Base-by-base conservation (phyloP, 2,888 invertebrate species). In the Hydropsyche betteni region DNA sequence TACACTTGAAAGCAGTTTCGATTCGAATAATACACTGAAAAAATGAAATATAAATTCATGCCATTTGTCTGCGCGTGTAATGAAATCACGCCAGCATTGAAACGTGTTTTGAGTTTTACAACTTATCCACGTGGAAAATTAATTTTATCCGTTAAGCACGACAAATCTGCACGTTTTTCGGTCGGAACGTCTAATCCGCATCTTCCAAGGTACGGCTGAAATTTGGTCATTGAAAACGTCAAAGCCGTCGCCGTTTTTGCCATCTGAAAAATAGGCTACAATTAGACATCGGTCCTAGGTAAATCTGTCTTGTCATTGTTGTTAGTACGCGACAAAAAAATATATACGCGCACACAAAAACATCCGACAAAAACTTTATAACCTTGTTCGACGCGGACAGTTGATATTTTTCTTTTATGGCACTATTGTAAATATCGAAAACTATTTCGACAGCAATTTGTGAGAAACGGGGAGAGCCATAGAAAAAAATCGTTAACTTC, bases 251-350 rank as follows among this genome's bases (percentile, higher is more conserved):
- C 34, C n/a, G 24, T 36, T 64, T 58, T 14, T 58, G 61, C 61
- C 6, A 7, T 61, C 34, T 64, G 64, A 64, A 64, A 64, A 64
- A 64, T 64, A n/a, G 64, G 64, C 36, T 64, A 34, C 64, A 36
- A 64, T 64, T 64, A 64, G 36, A 64, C 36, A 64, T n/a, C 64
- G 64, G 64, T 64, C 64, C 64, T 34, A 34, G n/a, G 12, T 36
- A 34, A 64, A 64, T 64, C 34, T n/a, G 64, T 64, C 64, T 36
- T 64, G 64, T 64, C 64, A 64, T 64, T 64, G 64, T 64, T 64
- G 64, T 36, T 64, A 12, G 36, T 64, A 10, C n/a, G 36, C 64
- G 24, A 34, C n/a, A n/a, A 64, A 64, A 64, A 64, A 64, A 44
- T 8, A 4, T 44, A 8, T 44, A 44, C 44, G 24, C 24, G 24